phyloP scores from a whole-genome alignment of 2,797 vertebrate species.

The Pitangus sulphuratus region DNA sequence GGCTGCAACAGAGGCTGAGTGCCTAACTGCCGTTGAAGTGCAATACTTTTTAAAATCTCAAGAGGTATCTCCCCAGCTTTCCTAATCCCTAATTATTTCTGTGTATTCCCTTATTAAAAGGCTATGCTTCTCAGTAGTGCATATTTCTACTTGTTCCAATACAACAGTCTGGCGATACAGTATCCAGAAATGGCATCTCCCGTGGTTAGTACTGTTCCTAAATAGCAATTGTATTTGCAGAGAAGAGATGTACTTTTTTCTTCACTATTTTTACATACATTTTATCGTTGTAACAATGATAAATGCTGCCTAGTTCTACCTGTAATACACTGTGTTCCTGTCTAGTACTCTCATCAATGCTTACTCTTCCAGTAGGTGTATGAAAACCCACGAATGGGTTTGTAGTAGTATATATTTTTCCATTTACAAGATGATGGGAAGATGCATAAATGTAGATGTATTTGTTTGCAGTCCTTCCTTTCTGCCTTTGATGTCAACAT shows the following conservation, averaged over 20 bases:
- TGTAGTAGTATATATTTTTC: neutral
- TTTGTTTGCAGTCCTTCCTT: neutral
- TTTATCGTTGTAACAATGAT: neutral
- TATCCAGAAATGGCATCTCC: neutral
- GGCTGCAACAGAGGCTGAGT: neutral
- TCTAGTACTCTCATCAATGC: neutral
- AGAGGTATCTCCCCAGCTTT: neutral
- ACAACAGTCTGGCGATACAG: neutral
- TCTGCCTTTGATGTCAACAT: neutral
- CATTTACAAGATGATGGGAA: neutral
- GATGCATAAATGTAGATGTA: neutral
- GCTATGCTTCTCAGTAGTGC: neutral
- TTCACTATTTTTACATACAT: neutral
- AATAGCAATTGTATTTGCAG: neutral
- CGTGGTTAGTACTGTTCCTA: neutral
- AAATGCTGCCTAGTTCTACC: neutral
- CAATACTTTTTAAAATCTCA: neutral
- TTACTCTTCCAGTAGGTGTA: neutral
- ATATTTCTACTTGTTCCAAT: neutral
- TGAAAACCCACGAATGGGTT: rapidly evolving
- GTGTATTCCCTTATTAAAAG: neutral
- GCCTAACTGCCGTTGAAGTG: neutral
- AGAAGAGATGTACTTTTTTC: neutral
- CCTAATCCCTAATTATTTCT: neutral
- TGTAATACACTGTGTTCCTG: neutral